phyloP scores from a whole-genome alignment of 2,113 vertebrate species.

The Urocolius indicus region DNA sequence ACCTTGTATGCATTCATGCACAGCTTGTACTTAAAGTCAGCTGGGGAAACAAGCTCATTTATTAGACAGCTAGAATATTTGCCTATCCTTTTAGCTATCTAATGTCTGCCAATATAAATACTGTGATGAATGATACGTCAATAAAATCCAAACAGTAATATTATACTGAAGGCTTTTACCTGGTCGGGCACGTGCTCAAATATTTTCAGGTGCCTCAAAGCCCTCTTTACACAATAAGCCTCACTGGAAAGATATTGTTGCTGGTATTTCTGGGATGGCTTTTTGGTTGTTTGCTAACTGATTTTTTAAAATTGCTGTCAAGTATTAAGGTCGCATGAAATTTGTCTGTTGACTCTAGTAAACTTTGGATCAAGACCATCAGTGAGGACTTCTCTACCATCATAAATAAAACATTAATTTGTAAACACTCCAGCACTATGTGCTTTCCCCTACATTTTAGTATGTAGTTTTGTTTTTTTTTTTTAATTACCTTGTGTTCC shows the following conservation, averaged over 20 bases:
- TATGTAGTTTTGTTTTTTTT: neutral
- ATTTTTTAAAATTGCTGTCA: neutral
- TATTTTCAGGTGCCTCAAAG: neutral
- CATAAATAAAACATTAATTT: neutral
- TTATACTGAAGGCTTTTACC: neutral
- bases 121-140: neutral
- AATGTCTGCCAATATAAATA: neutral
- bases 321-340: neutral
- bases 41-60: neutral
- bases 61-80: neutral
- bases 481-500: neutral
- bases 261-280: slow-evolving; percentile 20
- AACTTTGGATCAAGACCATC: neutral
- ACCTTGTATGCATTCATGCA: neutral
- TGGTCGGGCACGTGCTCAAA: neutral
- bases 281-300: neutral
- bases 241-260: neutral
- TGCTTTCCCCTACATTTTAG: neutral
- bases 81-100: neutral
- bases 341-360: neutral
- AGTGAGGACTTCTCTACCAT: neutral
- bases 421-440: neutral
- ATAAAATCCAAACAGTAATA: neutral
- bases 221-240: neutral
- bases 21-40: neutral